Evolutionary conservation across 2,113 vertebrate genomes (phyloP), one percentile per base, ranked within the genome.

Genomic region (Perca fluviatilis): DNA sequence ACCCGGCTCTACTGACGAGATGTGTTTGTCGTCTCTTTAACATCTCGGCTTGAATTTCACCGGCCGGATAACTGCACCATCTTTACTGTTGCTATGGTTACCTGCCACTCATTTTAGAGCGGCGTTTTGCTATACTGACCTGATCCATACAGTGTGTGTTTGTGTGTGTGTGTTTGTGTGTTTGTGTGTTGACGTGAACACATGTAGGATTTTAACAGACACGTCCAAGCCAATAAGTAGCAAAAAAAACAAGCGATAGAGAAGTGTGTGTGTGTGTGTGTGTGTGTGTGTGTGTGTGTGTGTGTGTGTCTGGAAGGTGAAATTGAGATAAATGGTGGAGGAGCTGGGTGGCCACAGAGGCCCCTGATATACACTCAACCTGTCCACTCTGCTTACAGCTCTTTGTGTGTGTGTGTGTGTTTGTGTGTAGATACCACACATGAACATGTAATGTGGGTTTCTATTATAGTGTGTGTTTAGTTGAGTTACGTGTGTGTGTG

Each of bases 261-360:
- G 30, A 30, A 30, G 3, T 30, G 66, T 68, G 21, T 51, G 46
- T 71, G 68, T 49, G 51, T 64, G 50, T 18, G 47, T 64, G 58
- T 67, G 78, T n/a, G 18, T 51, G n/a, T 68, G 64, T 40, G 61
- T 36, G 63, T 75, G 73, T 56, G 54, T 54, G 60, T 49, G n/a
- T 18, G 54, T 40, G 70, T 27, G 57, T 70, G 65, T 81, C 53
- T 23, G 46, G 23, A 69, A 63, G 84, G 69, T 86, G 79, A 82
- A 90, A 88, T 84, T 80, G 81, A 90, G 89, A 90, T 90, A 88
- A 88, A 90, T 90, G 74, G 86, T 70, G 69, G 72, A 84, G 66
- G 74, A 82, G 80, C 70, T 30, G n/a, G 36, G 57, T 80, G 84
- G 68, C 61, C 79, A 47, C 86, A 88, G 64, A 76, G 79, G 65